These are phyloP conservation scores for Bergia puertoricense DNA, from an alignment of 92 coral and sea anemone genomes.

Conservation along the genomic window DNA sequence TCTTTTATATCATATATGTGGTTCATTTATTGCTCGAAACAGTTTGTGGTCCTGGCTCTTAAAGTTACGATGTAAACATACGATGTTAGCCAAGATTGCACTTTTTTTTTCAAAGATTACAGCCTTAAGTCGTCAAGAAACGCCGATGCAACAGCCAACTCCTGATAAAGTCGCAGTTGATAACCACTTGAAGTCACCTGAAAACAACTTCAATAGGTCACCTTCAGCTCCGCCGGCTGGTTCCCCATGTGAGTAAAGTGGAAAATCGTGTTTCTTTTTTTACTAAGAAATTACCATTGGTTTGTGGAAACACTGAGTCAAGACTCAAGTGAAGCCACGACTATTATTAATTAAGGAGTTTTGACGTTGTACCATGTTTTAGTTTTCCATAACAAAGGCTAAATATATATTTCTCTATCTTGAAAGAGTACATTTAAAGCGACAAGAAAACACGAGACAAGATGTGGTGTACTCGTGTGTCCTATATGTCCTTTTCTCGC, in stretches of 20 bases:
- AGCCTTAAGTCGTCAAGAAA: neutral
- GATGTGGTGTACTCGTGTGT: too few relatives aligned
- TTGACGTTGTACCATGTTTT: too few relatives aligned
- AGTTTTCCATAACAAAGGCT: too few relatives aligned
- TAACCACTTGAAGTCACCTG: neutral
- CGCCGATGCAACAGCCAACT: neutral
- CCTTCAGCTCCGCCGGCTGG: neutral
- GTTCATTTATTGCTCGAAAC: neutral
- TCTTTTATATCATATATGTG: too few relatives aligned
- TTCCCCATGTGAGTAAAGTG: slow-evolving; percentile 44
- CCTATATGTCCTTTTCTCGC: too few relatives aligned
- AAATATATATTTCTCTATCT: too few relatives aligned
- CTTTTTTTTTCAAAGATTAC: neutral
- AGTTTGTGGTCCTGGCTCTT: neutral
- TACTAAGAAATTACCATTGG: too few relatives aligned
- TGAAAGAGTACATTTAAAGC: too few relatives aligned
- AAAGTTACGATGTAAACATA: neutral
- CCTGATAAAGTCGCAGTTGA: slow-evolving; percentile 6
- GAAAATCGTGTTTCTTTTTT: neutral
- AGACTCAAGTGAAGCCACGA: too few relatives aligned
- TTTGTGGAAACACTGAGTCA: too few relatives aligned
- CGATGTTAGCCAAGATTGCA: neutral
- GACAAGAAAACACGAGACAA: too few relatives aligned
- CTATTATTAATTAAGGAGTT: too few relatives aligned
- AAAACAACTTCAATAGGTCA: neutral